Percentiles rank a stretch among this genome's conserved stretches.
Conservation (phyloP, 2,888 invertebrate genomes). For the Ectemnius cavifrons region DNA sequence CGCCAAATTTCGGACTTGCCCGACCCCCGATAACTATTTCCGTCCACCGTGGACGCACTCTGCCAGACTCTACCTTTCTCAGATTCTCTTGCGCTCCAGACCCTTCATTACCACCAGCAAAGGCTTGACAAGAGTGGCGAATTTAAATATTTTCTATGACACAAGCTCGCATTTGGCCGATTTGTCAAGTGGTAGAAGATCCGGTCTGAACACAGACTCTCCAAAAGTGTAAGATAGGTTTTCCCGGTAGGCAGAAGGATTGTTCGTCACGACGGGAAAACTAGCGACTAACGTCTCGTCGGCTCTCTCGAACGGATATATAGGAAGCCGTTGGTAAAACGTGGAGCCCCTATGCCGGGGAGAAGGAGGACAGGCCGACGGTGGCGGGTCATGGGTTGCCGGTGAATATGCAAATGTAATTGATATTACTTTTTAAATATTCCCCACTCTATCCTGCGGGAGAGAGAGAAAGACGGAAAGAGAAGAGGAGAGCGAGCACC, state of each 20-base stretch:
- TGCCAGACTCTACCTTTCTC: background rate
- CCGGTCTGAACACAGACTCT: background rate
- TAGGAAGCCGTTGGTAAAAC: slow-evolving; percentile 29
- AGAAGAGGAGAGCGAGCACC: slow-evolving; percentile 58
- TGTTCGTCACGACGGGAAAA: background rate
- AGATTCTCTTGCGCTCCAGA: too few species aligned
- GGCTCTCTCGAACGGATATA: slow-evolving; percentile 43
- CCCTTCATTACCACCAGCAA: too few species aligned
- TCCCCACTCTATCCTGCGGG: slow-evolving; percentile 68
- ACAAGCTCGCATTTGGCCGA: too few species aligned
- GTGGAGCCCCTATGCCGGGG: slow-evolving; percentile 42
- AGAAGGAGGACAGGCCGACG: slow-evolving; percentile 49
- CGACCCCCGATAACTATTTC: slow-evolving; percentile 27
- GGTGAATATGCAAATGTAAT: slow-evolving; percentile 77
- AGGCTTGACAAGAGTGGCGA: too few species aligned
- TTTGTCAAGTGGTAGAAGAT: too few species aligned
- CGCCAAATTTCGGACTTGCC: slow-evolving; percentile 15
- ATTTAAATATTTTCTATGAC: too few species aligned
- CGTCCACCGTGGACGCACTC: background rate
- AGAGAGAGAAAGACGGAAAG: too few species aligned
- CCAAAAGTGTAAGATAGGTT: background rate
- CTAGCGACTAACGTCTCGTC: slow-evolving; percentile 22
- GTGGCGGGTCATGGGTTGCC: slow-evolving; percentile 64
- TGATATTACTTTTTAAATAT: slow-evolving; percentile 78
- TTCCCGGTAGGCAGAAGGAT: background rate